Base-by-base conservation (phyloP, 2,888 invertebrate genomes). In the Heliconius ethilla region DNA sequence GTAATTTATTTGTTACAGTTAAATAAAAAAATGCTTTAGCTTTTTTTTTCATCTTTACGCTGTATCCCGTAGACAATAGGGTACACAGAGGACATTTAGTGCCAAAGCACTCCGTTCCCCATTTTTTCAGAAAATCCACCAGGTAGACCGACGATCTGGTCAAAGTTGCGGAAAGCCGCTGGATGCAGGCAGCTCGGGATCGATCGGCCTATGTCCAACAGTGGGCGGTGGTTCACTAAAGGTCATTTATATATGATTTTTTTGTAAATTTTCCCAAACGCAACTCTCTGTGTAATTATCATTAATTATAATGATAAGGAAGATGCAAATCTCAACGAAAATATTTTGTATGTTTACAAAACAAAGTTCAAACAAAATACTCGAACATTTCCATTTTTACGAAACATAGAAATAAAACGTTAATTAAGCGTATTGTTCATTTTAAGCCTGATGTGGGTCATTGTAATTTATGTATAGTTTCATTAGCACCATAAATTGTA, bases 391-490 rank as follows among this genome's bases (percentile, higher is more conserved):
- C 10, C 15, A 67, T 67, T 66, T 66, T 37, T 66, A 37, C 5
- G 13, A n/a, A 10, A 67, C 25, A 33, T 37, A 37, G 22, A 66
- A 66, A 66, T 37, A 37, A 33, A 66, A n/a, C 67, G 67, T 67
- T 67, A 9, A 25, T 67, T 67, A 67, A 37, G 37, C 37, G 37
- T n/a, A 37, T n/a, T 67, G 66, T 66, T 37, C 33, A n/a, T 66
- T 66, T 66, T 37, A 66, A 66, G 22, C 11, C 22, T 45, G 40
- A 45, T 51, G 15, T 15, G 45, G 51, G 18, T 51, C 18, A 25
- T 51, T 51, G 27, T 70, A 70, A 70, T 70, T 70, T 51, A 70
- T 51, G 70, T 27, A 70, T 11, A 15, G 22, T 51, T 70, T 27
- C 27, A 27, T 51, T 70, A 45, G 27, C n/a, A n/a, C n/a, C 27